Base-by-base conservation (phyloP, 2,113 vertebrate genomes). In the Lethenteron camtschaticum region DNA sequence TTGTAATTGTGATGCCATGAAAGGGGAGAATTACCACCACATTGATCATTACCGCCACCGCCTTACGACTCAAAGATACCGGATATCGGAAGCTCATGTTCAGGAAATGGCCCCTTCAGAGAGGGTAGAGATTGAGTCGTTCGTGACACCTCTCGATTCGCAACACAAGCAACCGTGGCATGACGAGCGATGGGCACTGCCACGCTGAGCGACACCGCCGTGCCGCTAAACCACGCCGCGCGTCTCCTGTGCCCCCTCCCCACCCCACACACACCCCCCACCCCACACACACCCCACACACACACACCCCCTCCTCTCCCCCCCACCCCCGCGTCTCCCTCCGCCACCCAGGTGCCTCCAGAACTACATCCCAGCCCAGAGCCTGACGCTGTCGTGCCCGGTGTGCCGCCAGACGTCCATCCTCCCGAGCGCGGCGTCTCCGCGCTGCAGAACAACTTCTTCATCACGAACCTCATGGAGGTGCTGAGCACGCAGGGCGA, bases 391-490 rank as follows among this genome's bases (percentile, higher is more conserved):
- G 70, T 90, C 89, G 66, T 91, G 88, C 77, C 89, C 89, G 0
- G 88, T 94, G 13, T 91, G 89, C 77, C 82, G 88, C 70, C 90
- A 94, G 81, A 95, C 90, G 1, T 96, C 90, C 58, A 95, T 96
- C 78, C 78, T 92, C 69, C 90, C 0, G 90, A 94, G 76, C 87
- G 86, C 73, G 90, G 90, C 0, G 90, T 95, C 69, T 83, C 90
- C 0, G 89, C 90, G 0, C 77, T 95, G 24, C 90, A 95, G 81
- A 92, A 95, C 78, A 94, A 95, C 75, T 92, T 92, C 80, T 96
- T 96, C 81, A 95, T 96, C 81, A 92, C 87, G 68, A 94, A 91
- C 81, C 83, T 95, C 70, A 94, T 96, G 88, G 90, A 96, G 77
- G 89, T 90, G 13, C 79, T 92, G 71, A n/a, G 24, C n/a, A 24